Evolutionary conservation across 2,888 invertebrate species (phyloP).

Genomic region (Nezara viridula): DNA sequence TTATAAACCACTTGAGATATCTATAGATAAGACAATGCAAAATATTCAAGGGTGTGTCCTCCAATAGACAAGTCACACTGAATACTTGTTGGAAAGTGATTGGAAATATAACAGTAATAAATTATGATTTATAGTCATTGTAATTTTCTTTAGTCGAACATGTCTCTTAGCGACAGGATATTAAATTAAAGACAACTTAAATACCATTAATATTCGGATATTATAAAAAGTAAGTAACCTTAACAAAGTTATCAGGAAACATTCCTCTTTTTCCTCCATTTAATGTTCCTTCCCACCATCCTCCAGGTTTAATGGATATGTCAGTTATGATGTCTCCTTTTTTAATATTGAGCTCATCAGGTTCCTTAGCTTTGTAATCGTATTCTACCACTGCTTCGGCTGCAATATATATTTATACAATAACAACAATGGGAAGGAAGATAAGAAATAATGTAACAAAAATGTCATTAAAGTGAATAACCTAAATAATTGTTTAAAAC

Average conservation of each 20-base stretch:
- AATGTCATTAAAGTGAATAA: neutral
- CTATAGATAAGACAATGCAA: slow-evolving; percentile 11
- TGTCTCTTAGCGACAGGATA: neutral
- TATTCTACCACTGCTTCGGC: slow-evolving; percentile 86
- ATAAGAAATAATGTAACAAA: neutral
- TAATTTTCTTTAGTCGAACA: neutral
- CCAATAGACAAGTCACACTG: neutral
- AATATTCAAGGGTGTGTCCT: slow-evolving; percentile 29
- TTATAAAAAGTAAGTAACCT: slow-evolving; percentile 69
- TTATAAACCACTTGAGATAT: slow-evolving; percentile 25
- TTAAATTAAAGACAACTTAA: neutral
- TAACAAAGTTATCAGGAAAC: slow-evolving; percentile 98
- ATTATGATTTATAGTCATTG: neutral
- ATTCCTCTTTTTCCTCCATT: slow-evolving; percentile 86
- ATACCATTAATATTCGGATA: neutral
- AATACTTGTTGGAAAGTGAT: neutral
- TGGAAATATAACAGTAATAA: neutral
- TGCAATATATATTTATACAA: slow-evolving; percentile 1
- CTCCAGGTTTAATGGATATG: slow-evolving; percentile 89
- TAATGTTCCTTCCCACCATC: slow-evolving; percentile 99
- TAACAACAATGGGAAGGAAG: neutral
- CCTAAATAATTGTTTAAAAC: neutral
- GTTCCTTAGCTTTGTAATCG: slow-evolving; percentile 87
- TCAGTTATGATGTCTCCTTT: slow-evolving; percentile 91
- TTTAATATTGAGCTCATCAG: slow-evolving; percentile 90